Conservation (phyloP, 1,140 invertebrate species). For the Campodea augens region DNA sequence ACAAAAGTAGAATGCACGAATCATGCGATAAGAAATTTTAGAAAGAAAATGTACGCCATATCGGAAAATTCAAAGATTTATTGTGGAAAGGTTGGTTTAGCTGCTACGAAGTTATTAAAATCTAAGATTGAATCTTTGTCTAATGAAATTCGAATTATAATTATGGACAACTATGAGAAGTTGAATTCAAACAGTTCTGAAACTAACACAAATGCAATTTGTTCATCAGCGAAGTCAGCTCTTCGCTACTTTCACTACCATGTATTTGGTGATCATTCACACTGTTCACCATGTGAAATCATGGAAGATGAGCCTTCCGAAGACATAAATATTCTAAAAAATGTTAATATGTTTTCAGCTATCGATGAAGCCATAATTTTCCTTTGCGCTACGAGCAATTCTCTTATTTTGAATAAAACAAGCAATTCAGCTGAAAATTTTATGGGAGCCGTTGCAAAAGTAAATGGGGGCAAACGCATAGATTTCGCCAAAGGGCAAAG, state of each 20-base stretch:
- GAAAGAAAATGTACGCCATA: neutral
- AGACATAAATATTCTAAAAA: too few species aligned
- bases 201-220: neutral
- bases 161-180: neutral
- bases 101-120: neutral
- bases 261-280: neutral
- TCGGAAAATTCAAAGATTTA: neutral
- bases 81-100: neutral
- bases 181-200: neutral
- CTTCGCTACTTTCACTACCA: neutral
- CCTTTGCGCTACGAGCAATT: too few species aligned
- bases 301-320: too few species aligned
- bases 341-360: too few species aligned
- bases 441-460: too few species aligned
- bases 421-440: too few species aligned
- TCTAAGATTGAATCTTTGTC: neutral
- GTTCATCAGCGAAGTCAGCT: too few species aligned
- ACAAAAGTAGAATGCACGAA: conserved; percentile 22
- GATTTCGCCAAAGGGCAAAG: too few species aligned
- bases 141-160: neutral
- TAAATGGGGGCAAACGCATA: too few species aligned
- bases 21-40: conserved; percentile 13
- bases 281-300: too few species aligned
- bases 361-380: too few species aligned
- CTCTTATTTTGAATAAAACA: too few species aligned